A percentile compares a stretch with the other conserved stretches of the same genome.
phyloP scores from a whole-genome alignment of 2,113 vertebrate genomes.

The Eurypyga helias region DNA sequence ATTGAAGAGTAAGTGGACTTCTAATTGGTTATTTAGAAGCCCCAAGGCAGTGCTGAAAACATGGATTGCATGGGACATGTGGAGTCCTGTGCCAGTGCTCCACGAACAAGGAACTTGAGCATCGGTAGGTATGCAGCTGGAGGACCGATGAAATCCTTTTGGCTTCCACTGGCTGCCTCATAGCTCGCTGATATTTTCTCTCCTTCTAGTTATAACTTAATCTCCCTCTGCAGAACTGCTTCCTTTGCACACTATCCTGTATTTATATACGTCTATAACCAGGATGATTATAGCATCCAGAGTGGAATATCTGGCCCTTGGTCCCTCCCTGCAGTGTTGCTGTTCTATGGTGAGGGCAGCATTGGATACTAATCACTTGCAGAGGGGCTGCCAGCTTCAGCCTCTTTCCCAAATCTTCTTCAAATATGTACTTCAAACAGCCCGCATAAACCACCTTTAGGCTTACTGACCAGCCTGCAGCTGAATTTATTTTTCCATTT shows the following conservation, averaged over 20 bases:
- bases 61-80: neutral
- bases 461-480: neutral
- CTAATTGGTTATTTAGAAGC: neutral
- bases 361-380: neutral
- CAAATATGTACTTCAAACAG: neutral
- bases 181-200: neutral
- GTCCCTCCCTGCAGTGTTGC: neutral
- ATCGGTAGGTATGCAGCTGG: neutral
- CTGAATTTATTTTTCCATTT: constrained; percentile 13
- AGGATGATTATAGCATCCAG: neutral
- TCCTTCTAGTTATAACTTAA: neutral
- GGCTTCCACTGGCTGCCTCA: neutral
- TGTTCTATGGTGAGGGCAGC: neutral
- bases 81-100: neutral
- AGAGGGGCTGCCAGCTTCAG: neutral
- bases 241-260: neutral
- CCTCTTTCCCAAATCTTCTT: neutral
- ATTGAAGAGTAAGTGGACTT: neutral
- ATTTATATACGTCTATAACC: neutral
- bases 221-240: neutral
- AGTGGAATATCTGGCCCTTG: neutral
- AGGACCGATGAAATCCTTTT: constrained; percentile 5
- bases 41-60: neutral
- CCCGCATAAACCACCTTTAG: neutral
- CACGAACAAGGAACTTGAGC: neutral